phyloP scores from a whole-genome alignment of 1,140 invertebrate species.

The Reticulitermes speratus region DNA sequence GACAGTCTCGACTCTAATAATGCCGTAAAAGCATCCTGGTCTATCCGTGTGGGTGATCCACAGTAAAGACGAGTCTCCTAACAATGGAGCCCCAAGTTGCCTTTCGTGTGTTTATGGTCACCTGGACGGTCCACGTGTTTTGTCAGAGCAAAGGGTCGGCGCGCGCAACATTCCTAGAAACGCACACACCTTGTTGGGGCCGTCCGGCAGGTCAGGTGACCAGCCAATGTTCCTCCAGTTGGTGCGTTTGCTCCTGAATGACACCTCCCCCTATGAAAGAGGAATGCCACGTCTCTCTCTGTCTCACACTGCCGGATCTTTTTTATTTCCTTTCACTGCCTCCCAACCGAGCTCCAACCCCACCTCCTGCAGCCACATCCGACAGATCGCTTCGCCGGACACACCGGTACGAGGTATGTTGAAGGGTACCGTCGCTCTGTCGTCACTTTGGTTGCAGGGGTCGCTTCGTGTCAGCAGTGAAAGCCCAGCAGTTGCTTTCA shows the following conservation, averaged over 20 bases:
- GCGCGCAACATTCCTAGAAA: background rate
- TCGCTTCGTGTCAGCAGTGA: too few relatives aligned
- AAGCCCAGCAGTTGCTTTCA: background rate
- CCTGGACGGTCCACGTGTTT: background rate
- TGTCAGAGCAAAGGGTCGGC: background rate
- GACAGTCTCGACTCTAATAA: too few relatives aligned
- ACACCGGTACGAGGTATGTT: background rate
- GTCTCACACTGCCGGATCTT: too few relatives aligned
- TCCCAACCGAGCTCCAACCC: background rate
- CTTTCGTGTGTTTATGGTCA: background rate
- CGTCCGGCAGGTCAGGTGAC: conserved; percentile 16
- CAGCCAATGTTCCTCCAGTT: background rate
- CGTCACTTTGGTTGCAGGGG: background rate
- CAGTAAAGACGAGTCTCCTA: too few relatives aligned
- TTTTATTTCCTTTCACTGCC: background rate
- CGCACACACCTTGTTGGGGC: conserved; percentile 18
- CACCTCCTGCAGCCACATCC: background rate
- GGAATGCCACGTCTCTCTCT: background rate
- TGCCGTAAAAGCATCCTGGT: too few relatives aligned
- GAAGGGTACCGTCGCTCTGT: background rate
- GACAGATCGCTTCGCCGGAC: background rate
- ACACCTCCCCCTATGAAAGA: background rate
- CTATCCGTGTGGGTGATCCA: too few relatives aligned
- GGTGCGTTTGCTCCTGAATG: background rate
- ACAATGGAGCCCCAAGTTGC: too few relatives aligned